Evolutionary conservation across 2,888 invertebrate genomes (phyloP), one percentile per base, ranked within the genome.

Genomic region (Dolichopus griseipennis): DNA sequence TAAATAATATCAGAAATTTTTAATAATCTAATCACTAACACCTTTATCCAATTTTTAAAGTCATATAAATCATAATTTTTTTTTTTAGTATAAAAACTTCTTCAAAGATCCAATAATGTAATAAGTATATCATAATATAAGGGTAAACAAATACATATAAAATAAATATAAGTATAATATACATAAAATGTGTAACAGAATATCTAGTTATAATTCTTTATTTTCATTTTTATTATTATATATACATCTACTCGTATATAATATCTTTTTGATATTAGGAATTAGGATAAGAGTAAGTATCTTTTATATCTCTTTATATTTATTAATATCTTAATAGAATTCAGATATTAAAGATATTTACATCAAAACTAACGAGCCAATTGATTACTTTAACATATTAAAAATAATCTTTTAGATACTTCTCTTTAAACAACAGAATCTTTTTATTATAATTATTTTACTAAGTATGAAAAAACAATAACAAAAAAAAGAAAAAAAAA

Each of bases 1-100:
- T 52, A 52, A 18, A 52, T 52, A 52, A 52, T 18, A 52, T 18
- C 15, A 52, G 18, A n/a, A 27, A 41, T 18, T 9, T 52, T 52
- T 52, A 52, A 52, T 52, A 52, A 52, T 52, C 52, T 52, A 52
- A 52, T 52, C 52, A 52, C 52, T n/a, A 52, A 52, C 52, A 52
- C 52, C 52, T 52, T 52, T 18, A 52, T 18, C 15, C 18, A 41
- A 12, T 15, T 52, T 18, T 2, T 18, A 52, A 52, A 52, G n/a
- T 52, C 52, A 52, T 18, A 52, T 52, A 52, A 52, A 52, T 52
- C 52, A 52, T 52, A 52, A 52, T 15, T 12, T 15, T 18, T 12
- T n/a, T n/a, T 3, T 52, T 6, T 18, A 12, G 18, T 52, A 52
- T 52, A 52, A 52, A 41, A 41, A 41, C 9, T 41, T 6, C 15